Evolutionary conservation across 2,113 vertebrate genomes (phyloP), one percentile per base, ranked within the genome.

Genomic region (Alosa alosa): DNA sequence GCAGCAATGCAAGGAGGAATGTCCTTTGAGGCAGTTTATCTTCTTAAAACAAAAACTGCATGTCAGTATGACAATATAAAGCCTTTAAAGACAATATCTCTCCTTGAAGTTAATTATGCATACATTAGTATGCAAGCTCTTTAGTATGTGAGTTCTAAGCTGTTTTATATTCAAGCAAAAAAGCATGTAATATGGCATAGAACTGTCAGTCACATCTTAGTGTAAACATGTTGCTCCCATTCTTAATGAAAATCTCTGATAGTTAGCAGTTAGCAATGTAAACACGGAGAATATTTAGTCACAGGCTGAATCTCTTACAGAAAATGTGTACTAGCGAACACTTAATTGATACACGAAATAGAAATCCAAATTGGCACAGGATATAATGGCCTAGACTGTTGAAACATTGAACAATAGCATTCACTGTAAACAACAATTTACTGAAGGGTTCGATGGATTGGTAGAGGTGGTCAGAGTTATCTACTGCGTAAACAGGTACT

Each of bases 191-290:
- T 44, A n/a, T 9, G 31, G 75, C 87, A 83, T 60, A 81, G 83
- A 46, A 64, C 44, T 87, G 4, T 75, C 78, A 81, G 86, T 44
- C 17, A 90, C 84, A 82, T 83, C 82, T 60, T 46, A 36, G 87
- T 91, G 91, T 92, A 93, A 94, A 94, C 93, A 90, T 85, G 31
- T 83, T 41, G 88, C 46, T 91, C 75, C 86, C 64, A 8, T 20
- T 84, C 84, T 52, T 84, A 39, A 78, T 78, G 72, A 78, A 78
- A 89, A 88, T 84, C 90, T 78, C 72, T 89, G 86, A 82, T 10
- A 22, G 31, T 83, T 31, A 92, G 92, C 90, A 93, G 91, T 90
- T 84, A 86, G 31, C 72, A 78, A 47, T 92, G 93, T 93, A 94
- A 94, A 94, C 92, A 92, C 86, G 87, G 92, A 92, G 92, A 89